Base-by-base conservation (phyloP, 1,140 invertebrate species). In the Schlechtendalia chinensis region DNA sequence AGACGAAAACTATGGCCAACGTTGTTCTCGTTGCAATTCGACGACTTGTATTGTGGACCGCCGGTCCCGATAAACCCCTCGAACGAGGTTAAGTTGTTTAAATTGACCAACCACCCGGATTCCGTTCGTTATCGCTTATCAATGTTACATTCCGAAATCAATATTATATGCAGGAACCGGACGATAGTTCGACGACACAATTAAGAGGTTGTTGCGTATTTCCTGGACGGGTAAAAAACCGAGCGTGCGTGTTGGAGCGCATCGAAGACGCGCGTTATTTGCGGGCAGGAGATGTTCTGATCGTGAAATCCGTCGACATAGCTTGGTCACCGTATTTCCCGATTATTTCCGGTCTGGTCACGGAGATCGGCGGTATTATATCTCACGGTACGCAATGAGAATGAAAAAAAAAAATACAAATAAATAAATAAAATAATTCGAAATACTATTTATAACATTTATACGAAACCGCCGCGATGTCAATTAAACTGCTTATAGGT, bases 301-400 rank as follows among this genome's bases (percentile, higher is more conserved):
- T 96, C 81, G 94, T 93, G 0, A 87, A 89, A 80, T 89, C 89
- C 24, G 96, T 93, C 0, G 94, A 96, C 84, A 92, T 96, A 81
- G 93, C 91, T 19, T 96, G 94, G 94, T 91, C 91, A 22, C 93
- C 94, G 1, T 95, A 94, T 85, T 96, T 96, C 84, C 93, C 94
- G 0, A 87, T 96, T 11, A 85, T 96, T 8, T 86, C 88, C 2
- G 94, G 93, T 22, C 89, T 96, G 17, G 91, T 94, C 6, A 96
- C 94, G 0, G 94, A 96, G 86, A 86, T 95, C 10, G 94, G 94
- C 24, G 94, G 94, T 59, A 88, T 95, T 1, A 90, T 96, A 82
- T 95, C 93, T 58, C 94, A 96, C 84, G 94, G 92, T 92, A 84
- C 83, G 85, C 74, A 69, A 81, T 39, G 19, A 67, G 19, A 65